phyloP scores from a whole-genome alignment of 1,140 invertebrate genomes.

The Zaprionus tsacasi region DNA sequence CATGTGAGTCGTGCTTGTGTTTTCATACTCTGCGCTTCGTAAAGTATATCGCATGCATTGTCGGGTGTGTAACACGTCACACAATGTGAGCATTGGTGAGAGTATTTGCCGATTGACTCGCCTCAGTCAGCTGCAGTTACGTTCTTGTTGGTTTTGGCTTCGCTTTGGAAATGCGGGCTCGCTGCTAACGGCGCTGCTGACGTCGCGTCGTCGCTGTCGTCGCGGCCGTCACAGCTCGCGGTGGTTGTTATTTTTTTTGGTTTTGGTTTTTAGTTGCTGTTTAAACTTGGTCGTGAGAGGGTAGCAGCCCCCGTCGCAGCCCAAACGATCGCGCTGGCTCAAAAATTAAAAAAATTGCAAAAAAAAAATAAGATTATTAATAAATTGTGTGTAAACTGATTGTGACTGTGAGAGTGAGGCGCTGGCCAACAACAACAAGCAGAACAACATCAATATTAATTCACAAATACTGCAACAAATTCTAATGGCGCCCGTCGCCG shows the following conservation, averaged over 20 bases:
- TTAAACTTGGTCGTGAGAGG: slow-evolving; percentile 84
- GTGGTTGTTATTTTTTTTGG: slow-evolving; percentile 80
- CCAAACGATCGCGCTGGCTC: slow-evolving; percentile 40
- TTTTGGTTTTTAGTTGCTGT: slow-evolving; percentile 81
- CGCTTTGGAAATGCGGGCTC: slow-evolving; percentile 69
- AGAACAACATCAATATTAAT: slow-evolving; percentile 42
- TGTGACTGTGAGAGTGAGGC: no score
- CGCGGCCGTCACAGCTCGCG: slow-evolving; percentile 59
- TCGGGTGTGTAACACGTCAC: not conserved
- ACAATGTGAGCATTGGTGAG: not conserved
- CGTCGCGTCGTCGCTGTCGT: slow-evolving; percentile 52
- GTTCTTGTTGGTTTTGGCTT: slow-evolving; percentile 50
- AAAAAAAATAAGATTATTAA: not conserved
- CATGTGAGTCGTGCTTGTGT: slow-evolving; percentile 51
- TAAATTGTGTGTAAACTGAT: slow-evolving; percentile 34
- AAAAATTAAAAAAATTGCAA: not conserved
- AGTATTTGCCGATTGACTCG: slow-evolving; percentile 7
- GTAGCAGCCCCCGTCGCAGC: slow-evolving; percentile 63
- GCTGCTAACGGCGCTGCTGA: slow-evolving; percentile 62
- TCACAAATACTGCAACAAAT: slow-evolving; percentile 54
- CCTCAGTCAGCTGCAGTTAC: not conserved
- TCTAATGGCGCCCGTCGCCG: slow-evolving; percentile 65
- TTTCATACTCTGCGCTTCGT: slow-evolving; percentile 25
- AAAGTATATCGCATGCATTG: not conserved
- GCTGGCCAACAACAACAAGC: slow-evolving; percentile 37